Percentiles rank a stretch among this genome's conserved stretches.
phyloP scores from a whole-genome alignment of 2,113 vertebrate genomes.

The Paralichthys olivaceus region DNA sequence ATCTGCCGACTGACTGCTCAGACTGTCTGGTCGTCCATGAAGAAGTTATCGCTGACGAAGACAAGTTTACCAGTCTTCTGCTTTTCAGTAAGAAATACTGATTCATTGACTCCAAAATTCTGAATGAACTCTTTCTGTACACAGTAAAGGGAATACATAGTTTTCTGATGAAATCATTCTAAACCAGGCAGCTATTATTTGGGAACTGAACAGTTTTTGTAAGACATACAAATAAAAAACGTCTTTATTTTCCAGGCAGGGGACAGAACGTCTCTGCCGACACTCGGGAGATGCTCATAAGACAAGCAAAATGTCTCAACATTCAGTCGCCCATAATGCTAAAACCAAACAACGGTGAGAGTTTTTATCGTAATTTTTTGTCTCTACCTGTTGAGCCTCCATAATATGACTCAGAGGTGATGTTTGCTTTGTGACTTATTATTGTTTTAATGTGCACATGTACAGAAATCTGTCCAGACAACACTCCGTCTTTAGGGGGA shows the following conservation, averaged over 20 bases:
- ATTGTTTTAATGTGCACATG: background rate
- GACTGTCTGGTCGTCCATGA: slow-evolving; percentile 66
- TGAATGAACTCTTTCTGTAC: background rate
- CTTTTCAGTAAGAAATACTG: slow-evolving; percentile 69
- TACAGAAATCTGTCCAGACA: slow-evolving; percentile 65
- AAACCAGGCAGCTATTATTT: background rate
- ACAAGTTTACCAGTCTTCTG: slow-evolving; percentile 59
- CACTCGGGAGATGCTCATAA: slow-evolving; percentile 42
- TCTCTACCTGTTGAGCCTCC: background rate
- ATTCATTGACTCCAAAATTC: background rate
- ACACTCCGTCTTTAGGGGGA: slow-evolving; percentile 31
- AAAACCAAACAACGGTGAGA: slow-evolving; percentile 51
- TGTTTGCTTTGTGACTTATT: slow-evolving; percentile 5
- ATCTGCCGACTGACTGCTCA: slow-evolving; percentile 53
- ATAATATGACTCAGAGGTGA: background rate
- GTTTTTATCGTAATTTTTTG: background rate
- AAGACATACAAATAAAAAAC: too few species aligned
- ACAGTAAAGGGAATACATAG: too few species aligned
- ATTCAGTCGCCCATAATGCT: slow-evolving; percentile 53
- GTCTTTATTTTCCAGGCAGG: slow-evolving; percentile 52
- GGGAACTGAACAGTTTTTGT: too few species aligned
- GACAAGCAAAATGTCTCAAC: slow-evolving; percentile 61
- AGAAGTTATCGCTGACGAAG: slow-evolving; percentile 39
- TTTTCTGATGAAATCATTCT: background rate
- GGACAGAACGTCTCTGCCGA: slow-evolving; percentile 36